These are phyloP conservation scores for Rhinolophus ferrumequinum DNA, from an alignment of 2,113 vertebrate genomes.

Conservation along the genomic window DNA sequence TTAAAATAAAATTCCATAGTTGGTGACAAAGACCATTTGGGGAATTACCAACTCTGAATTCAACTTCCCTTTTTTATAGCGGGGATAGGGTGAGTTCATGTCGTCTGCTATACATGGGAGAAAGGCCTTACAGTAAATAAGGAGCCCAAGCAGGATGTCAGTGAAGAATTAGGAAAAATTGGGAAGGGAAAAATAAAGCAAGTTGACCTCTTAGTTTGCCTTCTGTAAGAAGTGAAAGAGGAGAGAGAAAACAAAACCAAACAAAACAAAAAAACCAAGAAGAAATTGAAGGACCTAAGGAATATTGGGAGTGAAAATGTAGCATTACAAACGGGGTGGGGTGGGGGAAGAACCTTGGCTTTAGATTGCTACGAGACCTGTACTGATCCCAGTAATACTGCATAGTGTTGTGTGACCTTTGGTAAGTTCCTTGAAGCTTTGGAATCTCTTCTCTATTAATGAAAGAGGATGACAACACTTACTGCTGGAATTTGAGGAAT, in stretches of 20 bases:
- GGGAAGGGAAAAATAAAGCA: not conserved
- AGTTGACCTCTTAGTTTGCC: not conserved
- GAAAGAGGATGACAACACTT: not conserved
- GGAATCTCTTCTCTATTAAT: not conserved
- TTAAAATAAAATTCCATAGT: not conserved
- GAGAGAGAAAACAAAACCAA: not conserved
- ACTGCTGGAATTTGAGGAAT: not conserved
- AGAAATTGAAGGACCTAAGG: not conserved
- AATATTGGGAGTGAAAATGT: not conserved
- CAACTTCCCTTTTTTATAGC: not conserved
- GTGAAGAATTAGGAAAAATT: not conserved
- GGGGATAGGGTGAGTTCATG: not conserved
- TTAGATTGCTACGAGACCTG: not conserved
- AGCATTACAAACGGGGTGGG: not conserved
- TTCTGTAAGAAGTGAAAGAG: not conserved
- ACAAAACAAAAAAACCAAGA: not conserved
- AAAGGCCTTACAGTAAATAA: not conserved
- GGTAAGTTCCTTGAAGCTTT: not conserved
- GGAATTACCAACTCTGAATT: not conserved
- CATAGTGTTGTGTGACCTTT: not conserved
- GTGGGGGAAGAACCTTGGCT: accelerated
- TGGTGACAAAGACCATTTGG: not conserved
- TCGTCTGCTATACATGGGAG: not conserved
- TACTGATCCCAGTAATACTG: not conserved
- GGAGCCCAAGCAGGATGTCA: not conserved